Conservation (phyloP, 1,140 invertebrate genomes). For the Elymnias hypermnestra region DNA sequence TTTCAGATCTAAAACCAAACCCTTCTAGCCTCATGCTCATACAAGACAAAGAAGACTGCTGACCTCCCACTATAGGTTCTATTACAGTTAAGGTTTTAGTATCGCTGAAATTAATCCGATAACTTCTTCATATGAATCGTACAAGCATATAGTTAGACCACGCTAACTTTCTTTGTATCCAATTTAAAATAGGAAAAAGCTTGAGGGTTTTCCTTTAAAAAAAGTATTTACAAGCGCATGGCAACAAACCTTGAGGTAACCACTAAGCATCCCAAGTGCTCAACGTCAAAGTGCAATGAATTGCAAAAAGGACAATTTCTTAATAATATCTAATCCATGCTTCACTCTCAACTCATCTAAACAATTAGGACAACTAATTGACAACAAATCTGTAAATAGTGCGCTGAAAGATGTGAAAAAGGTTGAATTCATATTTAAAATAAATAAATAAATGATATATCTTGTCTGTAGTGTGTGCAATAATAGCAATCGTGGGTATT, state of each 20-base stretch:
- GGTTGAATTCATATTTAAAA: background rate
- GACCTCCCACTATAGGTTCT: slow-evolving; percentile 5
- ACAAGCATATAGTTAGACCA: slow-evolving; percentile 2
- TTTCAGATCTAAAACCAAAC: slow-evolving; percentile 14
- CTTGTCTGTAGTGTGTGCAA: no score
- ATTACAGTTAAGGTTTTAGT: slow-evolving; percentile 5
- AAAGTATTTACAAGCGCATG: slow-evolving; percentile 19
- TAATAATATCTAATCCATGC: slow-evolving; percentile 19
- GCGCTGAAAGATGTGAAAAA: background rate
- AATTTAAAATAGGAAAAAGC: slow-evolving; percentile 4
- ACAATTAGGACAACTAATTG: background rate
- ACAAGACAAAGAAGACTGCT: slow-evolving; percentile 15
- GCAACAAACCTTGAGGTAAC: slow-evolving; percentile 21
- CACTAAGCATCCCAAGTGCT: slow-evolving; percentile 22
- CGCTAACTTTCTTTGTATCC: slow-evolving; percentile 2
- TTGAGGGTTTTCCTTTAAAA: slow-evolving; percentile 8
- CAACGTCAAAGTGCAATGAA: slow-evolving; percentile 16
- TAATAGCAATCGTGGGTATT: background rate
- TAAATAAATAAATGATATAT: slow-evolving; percentile 1
- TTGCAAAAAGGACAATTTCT: slow-evolving; percentile 15
- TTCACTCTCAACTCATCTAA: slow-evolving; percentile 4
- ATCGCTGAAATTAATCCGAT: slow-evolving; percentile 11
- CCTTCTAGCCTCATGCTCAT: slow-evolving; percentile 20
- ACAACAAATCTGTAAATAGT: background rate
- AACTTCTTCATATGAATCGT: slow-evolving; percentile 2